Evolutionary conservation across 1,140 invertebrate genomes (phyloP).

Genomic region (Drosophila pruinosa): DNA sequence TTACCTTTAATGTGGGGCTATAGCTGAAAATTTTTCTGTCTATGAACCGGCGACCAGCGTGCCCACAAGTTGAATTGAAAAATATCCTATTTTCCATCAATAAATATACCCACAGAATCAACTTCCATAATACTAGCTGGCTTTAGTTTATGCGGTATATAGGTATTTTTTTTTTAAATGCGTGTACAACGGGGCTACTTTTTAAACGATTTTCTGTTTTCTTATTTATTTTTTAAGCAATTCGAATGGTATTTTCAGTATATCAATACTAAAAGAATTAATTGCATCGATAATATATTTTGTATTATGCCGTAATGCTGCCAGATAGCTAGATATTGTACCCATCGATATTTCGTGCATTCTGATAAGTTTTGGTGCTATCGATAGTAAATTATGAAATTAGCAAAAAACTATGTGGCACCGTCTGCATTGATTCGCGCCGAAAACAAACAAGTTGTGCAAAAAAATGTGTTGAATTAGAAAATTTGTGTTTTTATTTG

Average conservation of each 20-base stretch:
- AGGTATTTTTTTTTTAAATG: too few species aligned
- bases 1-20: constrained; percentile 48
- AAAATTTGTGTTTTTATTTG: constrained; percentile 27
- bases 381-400: not conserved
- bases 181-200: too few species aligned
- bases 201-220: too few species aligned
- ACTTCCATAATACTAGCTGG: not conserved
- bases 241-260: too few species aligned
- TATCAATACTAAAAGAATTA: too few species aligned
- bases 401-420: constrained; percentile 25
- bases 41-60: constrained; percentile 58
- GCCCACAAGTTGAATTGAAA: not conserved
- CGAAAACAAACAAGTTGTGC: constrained; percentile 32
- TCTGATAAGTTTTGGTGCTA: not conserved
- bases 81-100: not conserved
- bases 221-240: too few species aligned
- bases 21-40: constrained; percentile 43
- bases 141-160: too few species aligned
- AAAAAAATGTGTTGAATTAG: constrained; percentile 24
- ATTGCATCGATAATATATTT: not conserved
- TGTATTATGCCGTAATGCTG: not conserved
- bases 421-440: constrained; percentile 29
- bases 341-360: not conserved
- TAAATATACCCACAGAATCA: too few species aligned
- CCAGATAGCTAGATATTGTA: not conserved